A percentile compares a stretch with the other conserved stretches of the same genome.
Evolutionary conservation across 2,888 invertebrate species (phyloP).

Genomic region (Meiosimyza decipiens): DNA sequence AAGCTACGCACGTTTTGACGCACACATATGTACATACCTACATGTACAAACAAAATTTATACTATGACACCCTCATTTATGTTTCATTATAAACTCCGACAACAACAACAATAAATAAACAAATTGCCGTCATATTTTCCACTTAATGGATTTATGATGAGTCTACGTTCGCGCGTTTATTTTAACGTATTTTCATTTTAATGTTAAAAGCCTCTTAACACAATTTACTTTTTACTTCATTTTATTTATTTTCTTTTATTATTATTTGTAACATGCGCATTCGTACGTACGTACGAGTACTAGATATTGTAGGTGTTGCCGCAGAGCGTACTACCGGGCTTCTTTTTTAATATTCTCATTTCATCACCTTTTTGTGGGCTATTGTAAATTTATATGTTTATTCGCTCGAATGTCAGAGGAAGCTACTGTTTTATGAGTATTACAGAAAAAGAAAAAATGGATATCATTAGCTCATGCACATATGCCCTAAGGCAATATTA

Average conservation of each 20-base stretch:
- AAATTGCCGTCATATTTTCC: slow-evolving; percentile 33
- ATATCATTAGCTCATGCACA: no score
- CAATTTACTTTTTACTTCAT: background rate
- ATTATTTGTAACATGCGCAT: background rate
- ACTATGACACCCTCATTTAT: slow-evolving; percentile 6
- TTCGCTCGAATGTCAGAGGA: no score
- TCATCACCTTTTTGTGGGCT: no score
- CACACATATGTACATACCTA: slow-evolving; percentile 19
- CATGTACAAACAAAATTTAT: slow-evolving; percentile 3
- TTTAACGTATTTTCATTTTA: slow-evolving; percentile 16
- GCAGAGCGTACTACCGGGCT: background rate
- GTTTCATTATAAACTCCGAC: background rate
- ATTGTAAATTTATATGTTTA: no score
- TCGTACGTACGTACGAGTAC: background rate
- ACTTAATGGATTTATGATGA: slow-evolving; percentile 35
- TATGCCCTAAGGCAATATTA: no score
- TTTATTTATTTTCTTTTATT: no score
- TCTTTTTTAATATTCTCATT: background rate
- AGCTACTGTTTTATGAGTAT: no score
- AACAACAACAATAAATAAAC: slow-evolving; percentile 3
- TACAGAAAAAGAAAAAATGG: no score
- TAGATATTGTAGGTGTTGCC: background rate
- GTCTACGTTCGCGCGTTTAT: slow-evolving; percentile 13
- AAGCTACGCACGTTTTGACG: slow-evolving; percentile 3
- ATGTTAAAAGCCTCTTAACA: slow-evolving; percentile 33